Percentiles rank a stretch among this genome's conserved stretches.
These are phyloP conservation scores for Cephalopachus bancanus DNA, from an alignment of 2,797 vertebrate genomes.

Conservation along the genomic window DNA sequence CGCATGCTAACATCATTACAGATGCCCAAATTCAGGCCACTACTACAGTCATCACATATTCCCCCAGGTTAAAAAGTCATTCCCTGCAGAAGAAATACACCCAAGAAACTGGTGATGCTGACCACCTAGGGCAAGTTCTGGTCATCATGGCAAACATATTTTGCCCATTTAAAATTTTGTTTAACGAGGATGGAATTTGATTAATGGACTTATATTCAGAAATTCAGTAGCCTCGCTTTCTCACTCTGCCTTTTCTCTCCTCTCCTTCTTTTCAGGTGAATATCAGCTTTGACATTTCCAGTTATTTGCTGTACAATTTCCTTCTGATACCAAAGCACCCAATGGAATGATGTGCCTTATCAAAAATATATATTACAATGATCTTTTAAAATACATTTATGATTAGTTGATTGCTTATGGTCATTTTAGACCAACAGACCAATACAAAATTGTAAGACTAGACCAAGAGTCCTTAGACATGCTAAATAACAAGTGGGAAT, in stretches of 20 bases:
- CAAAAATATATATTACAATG: conserved; percentile 38
- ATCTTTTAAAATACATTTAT: conserved; percentile 19
- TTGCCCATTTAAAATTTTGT: conserved; percentile 52
- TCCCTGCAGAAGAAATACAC: neutral
- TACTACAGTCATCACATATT: conserved; percentile 38
- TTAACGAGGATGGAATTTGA: conserved; percentile 57
- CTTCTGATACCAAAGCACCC: neutral
- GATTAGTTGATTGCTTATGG: neutral
- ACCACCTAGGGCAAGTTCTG: neutral
- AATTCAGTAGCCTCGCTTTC: neutral
- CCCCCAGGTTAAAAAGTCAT: neutral
- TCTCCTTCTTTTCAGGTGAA: conserved; percentile 7
- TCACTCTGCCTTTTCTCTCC: neutral
- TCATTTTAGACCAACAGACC: neutral
- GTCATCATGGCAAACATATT: conserved; percentile 54
- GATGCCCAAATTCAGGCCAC: conserved; percentile 8
- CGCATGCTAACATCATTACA: conserved; percentile 52
- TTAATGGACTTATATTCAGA: conserved; percentile 52
- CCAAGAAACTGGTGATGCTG: neutral
- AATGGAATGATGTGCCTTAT: conserved; percentile 26
- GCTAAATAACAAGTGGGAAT: neutral
- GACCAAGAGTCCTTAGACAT: neutral
- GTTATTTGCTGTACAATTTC: neutral
- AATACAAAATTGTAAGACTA: neutral
- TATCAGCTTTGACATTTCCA: conserved; percentile 19